phyloP scores from a whole-genome alignment of 2,113 vertebrate species.

The Anser brachyrhynchus region DNA sequence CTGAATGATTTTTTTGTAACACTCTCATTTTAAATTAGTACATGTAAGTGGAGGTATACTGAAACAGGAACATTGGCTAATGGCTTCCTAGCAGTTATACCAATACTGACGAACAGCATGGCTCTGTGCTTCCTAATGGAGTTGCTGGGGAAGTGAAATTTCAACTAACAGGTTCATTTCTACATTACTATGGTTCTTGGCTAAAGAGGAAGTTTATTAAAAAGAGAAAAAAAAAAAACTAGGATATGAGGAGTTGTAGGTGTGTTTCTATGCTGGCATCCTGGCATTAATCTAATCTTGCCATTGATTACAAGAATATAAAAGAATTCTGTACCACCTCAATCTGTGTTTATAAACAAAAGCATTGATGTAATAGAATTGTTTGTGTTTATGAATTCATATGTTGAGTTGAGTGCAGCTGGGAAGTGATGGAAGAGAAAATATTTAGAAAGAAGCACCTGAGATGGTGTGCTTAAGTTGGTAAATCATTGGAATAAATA shows the following conservation, averaged over 20 bases:
- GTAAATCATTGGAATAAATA: neutral
- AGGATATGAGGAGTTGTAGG: neutral
- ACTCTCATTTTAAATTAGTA: neutral
- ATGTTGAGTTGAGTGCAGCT: neutral
- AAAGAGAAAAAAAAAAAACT: neutral
- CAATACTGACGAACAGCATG: neutral
- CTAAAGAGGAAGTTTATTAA: slow-evolving; percentile 27
- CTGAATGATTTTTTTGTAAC: neutral
- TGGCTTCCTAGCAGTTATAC: neutral
- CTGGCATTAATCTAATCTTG: neutral
- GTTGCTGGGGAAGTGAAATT: neutral
- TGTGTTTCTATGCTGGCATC: neutral
- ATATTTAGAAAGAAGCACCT: neutral
- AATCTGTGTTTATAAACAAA: neutral
- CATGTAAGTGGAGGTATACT: neutral
- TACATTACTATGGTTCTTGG: neutral
- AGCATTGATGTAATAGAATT: neutral
- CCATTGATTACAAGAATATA: neutral
- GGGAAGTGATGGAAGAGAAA: neutral
- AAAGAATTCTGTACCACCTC: neutral
- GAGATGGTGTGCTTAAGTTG: neutral
- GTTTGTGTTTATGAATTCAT: neutral
- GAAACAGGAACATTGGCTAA: neutral
- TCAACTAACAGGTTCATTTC: slow-evolving; percentile 9
- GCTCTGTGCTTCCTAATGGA: neutral